Evolutionary conservation across 2,888 invertebrate genomes (phyloP).

Genomic region (Colostygia pectinataria): DNA sequence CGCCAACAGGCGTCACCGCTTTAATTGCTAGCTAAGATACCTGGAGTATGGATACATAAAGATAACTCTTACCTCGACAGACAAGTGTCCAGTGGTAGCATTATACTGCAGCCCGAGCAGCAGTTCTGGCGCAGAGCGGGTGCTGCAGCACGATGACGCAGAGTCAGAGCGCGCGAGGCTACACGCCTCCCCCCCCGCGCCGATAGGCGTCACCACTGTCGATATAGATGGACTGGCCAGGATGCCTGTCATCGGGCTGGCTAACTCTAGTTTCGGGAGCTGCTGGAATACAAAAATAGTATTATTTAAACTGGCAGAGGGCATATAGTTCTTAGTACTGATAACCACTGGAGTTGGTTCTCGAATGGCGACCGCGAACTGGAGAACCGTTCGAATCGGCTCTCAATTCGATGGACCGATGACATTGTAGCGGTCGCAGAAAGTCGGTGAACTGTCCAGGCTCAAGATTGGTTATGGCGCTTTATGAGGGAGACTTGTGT

Average conservation of each 20-base stretch:
- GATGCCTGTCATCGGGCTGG: constrained; percentile 60
- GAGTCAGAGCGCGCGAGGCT: constrained; percentile 96
- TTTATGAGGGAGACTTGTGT: too few species aligned
- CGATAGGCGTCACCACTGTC: constrained; percentile 53
- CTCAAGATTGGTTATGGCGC: too few species aligned
- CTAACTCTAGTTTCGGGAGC: constrained; percentile 68
- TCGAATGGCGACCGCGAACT: too few species aligned
- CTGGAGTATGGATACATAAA: not conserved
- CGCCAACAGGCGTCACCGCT: not conserved
- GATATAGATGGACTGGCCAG: constrained; percentile 66
- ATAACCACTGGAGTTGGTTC: too few species aligned
- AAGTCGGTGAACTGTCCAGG: too few species aligned
- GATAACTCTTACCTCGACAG: constrained; percentile 88
- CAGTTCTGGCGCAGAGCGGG: constrained; percentile 95
- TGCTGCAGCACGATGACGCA: constrained; percentile 96
- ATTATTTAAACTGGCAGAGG: too few species aligned
- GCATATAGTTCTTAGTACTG: too few species aligned
- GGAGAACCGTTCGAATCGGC: too few species aligned
- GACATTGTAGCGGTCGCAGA: too few species aligned
- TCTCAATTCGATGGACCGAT: too few species aligned
- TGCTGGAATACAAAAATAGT: constrained; percentile 29
- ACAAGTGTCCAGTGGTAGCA: constrained; percentile 95
- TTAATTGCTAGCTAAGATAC: not conserved
- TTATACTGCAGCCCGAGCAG: constrained; percentile 96
- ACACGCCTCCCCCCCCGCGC: constrained; percentile 68